phyloP scores from a whole-genome alignment of 1,140 invertebrate species.

The Adelges cooleyi region DNA sequence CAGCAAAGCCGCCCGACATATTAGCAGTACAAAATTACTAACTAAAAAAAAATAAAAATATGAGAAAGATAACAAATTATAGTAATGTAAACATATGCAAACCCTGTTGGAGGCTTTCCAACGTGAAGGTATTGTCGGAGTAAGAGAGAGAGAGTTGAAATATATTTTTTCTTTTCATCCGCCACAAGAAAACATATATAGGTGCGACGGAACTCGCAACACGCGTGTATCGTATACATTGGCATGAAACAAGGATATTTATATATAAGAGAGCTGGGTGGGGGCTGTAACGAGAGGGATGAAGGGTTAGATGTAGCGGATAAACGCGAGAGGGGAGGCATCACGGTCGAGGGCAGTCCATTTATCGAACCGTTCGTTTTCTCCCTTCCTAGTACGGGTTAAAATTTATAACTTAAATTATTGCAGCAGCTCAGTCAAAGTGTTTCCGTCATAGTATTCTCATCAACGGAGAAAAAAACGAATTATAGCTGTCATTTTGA shows the following conservation, averaged over 20 bases:
- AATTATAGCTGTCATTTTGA: no score
- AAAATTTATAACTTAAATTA: slow-evolving; percentile 14
- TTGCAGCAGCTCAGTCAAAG: neutral
- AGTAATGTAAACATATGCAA: neutral
- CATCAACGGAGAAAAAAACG: no score
- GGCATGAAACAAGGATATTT: neutral
- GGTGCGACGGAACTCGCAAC: neutral
- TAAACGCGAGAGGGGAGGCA: neutral
- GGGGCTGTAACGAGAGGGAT: neutral
- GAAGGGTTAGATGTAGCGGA: neutral
- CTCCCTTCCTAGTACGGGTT: neutral
- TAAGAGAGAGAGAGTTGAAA: neutral
- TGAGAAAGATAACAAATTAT: no score
- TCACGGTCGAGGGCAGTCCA: neutral
- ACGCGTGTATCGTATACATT: neutral
- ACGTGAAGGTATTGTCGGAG: neutral
- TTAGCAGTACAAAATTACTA: no score
- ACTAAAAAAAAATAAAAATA: no score
- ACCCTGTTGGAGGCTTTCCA: neutral
- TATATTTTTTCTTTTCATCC: neutral
- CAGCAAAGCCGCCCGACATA: no score
- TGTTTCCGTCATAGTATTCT: no score
- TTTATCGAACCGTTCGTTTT: slow-evolving; percentile 25
- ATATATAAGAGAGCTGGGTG: neutral
- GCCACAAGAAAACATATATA: neutral